These are phyloP conservation scores for Pseudoatta argentina DNA, from an alignment of 1,140 invertebrate species.

Conservation along the genomic window DNA sequence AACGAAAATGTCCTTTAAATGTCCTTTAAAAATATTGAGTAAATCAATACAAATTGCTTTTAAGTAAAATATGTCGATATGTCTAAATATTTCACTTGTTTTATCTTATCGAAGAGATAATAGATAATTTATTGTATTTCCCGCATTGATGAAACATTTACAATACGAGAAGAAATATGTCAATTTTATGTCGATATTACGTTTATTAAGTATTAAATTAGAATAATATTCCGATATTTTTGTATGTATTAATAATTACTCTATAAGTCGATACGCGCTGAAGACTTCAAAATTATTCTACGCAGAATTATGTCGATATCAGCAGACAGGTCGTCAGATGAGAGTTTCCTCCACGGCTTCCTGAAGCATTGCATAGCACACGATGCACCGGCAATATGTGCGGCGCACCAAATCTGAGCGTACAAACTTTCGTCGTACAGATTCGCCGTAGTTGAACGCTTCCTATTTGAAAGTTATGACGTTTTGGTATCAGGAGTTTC, in stretches of 20 bases:
- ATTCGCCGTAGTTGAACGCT: constrained; percentile 48
- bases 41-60: neutral
- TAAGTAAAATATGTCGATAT: neutral
- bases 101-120: neutral
- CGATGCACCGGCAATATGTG: constrained; percentile 36
- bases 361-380: constrained; percentile 3
- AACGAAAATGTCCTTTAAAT: neutral
- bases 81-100: neutral
- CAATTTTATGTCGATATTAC: neutral
- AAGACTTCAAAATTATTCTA: neutral
- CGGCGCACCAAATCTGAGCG: constrained; percentile 11
- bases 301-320: constrained; percentile 39
- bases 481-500: constrained; percentile 49
- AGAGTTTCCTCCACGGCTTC: constrained; percentile 26
- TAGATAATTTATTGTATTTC: neutral
- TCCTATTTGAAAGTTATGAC: constrained; percentile 57
- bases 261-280: neutral
- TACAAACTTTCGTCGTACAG: constrained; percentile 32
- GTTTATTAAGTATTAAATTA: neutral
- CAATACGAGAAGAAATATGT: neutral
- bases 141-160: neutral
- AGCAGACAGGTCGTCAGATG: constrained; percentile 22
- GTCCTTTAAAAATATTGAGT: neutral
- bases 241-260: neutral
- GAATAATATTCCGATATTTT: neutral